phyloP scores from a whole-genome alignment of 2,113 vertebrate species.

The Ellobius talpinus region DNA sequence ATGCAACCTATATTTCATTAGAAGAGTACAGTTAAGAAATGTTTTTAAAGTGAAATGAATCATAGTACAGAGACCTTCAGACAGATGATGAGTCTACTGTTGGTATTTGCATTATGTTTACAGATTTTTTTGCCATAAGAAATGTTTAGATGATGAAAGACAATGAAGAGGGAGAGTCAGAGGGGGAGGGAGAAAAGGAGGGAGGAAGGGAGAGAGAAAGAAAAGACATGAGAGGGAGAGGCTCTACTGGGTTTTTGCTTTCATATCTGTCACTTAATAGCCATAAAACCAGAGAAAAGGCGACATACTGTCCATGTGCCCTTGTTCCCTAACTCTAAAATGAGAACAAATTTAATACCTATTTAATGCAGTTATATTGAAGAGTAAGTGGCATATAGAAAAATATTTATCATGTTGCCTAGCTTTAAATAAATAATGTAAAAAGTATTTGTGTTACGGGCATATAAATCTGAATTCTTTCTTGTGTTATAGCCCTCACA shows the following conservation, averaged over 20 bases:
- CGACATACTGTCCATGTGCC: background rate
- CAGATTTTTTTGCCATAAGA: background rate
- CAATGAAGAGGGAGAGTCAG: too few species aligned
- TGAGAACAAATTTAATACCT: background rate
- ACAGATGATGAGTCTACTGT: background rate
- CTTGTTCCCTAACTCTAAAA: background rate
- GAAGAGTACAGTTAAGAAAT: background rate
- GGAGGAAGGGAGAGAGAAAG: background rate
- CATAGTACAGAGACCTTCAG: background rate
- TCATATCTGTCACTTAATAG: background rate
- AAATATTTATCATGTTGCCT: background rate
- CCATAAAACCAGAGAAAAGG: background rate
- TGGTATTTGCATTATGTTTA: background rate
- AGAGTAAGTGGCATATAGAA: background rate
- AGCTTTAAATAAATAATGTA: background rate
- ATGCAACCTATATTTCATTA: background rate
- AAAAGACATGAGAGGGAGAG: background rate
- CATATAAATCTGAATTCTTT: background rate
- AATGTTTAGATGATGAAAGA: background rate
- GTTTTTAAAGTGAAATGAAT: background rate
- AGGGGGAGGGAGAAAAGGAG: too few species aligned
- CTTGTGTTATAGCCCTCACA: background rate
- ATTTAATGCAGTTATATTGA: background rate
- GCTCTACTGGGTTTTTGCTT: background rate
- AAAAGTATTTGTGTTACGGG: background rate